Percentiles rank a stretch among this genome's conserved stretches.
phyloP scores from a whole-genome alignment of 2,113 vertebrate genomes.

The Phaethon lepturus region DNA sequence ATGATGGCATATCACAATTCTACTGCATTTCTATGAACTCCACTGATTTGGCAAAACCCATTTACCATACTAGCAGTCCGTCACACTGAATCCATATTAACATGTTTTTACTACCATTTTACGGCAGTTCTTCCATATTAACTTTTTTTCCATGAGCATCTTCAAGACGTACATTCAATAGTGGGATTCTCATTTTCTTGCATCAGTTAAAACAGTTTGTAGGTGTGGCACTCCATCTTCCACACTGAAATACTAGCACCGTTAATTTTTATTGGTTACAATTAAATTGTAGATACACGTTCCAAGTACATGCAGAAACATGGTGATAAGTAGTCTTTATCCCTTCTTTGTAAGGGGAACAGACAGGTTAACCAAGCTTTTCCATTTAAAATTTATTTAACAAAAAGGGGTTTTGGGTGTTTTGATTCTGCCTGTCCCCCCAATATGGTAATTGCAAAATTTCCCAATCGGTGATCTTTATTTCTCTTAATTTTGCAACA shows the following conservation, averaged over 20 bases:
- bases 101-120: not conserved
- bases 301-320: not conserved
- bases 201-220: not conserved
- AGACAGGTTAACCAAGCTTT: not conserved
- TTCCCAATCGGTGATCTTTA: not conserved
- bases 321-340: not conserved
- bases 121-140: not conserved
- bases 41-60: not conserved
- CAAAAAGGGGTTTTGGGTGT: accelerated
- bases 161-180: not conserved
- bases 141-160: not conserved
- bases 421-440: not conserved
- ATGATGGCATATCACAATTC: not conserved
- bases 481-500: slow-evolving; percentile 7
- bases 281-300: not conserved
- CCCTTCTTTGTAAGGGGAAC: not conserved
- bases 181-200: not conserved
- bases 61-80: not conserved
- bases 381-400: not conserved
- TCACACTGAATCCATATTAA: not conserved
- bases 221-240: not conserved
- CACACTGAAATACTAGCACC: not conserved
- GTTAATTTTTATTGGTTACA: not conserved
- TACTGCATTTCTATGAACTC: not conserved
- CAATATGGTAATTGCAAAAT: not conserved